A percentile compares a stretch with the other conserved stretches of the same genome.
phyloP scores from a whole-genome alignment of 2,113 vertebrate genomes.

The Andinoacara biseriatus region DNA sequence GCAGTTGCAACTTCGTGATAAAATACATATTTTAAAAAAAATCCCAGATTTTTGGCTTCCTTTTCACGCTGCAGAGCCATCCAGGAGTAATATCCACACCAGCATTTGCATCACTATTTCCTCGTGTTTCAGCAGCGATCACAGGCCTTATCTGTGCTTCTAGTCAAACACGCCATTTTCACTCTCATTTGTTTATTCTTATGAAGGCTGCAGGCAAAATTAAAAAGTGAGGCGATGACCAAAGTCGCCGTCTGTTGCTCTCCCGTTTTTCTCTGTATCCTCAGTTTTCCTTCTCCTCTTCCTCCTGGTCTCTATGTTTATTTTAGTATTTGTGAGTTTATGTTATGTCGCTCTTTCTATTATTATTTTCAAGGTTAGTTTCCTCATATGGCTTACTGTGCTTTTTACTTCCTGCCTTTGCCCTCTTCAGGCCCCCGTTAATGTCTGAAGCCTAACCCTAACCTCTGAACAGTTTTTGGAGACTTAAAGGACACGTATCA shows the following conservation, averaged over 20 bases:
- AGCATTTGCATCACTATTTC: background rate
- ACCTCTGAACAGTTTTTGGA: background rate
- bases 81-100: background rate
- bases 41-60: background rate
- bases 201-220: background rate
- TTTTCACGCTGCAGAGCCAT: background rate
- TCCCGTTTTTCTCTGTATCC: rapidly evolving
- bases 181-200: background rate
- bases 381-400: background rate
- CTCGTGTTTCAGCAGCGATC: background rate
- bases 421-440: background rate
- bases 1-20: background rate
- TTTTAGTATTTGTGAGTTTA: background rate
- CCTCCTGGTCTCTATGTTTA: background rate
- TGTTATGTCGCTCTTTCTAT: background rate
- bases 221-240: background rate
- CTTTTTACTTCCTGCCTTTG: background rate
- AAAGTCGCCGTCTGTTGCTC: background rate
- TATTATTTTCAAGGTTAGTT: background rate
- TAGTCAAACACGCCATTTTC: background rate
- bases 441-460: background rate
- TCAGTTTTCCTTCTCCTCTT: background rate
- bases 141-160: background rate
- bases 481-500: background rate
- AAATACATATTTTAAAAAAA: background rate